Evolutionary conservation across 2,888 invertebrate species (phyloP).

Genomic region (Lutraria lutraria): DNA sequence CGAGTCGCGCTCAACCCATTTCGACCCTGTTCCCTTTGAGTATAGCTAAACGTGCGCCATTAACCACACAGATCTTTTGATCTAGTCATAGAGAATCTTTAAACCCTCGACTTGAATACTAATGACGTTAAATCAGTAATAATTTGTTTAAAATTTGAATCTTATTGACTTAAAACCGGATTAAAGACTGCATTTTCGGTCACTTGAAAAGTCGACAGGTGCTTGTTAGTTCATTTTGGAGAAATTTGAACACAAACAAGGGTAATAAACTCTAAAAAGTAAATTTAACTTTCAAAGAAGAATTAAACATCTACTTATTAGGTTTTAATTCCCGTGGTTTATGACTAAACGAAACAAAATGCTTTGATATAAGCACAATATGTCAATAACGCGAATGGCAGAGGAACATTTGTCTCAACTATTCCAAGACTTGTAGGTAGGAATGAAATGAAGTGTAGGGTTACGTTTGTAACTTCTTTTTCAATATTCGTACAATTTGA

Average conservation of each 20-base stretch:
- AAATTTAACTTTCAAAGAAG: constrained; percentile 56
- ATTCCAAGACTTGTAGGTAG: background rate
- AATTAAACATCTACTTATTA: constrained; percentile 56
- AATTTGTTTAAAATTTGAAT: constrained; percentile 74
- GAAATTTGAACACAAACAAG: constrained; percentile 54
- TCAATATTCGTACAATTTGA: background rate
- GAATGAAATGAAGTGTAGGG: background rate
- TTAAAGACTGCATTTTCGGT: constrained; percentile 53
- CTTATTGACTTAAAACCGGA: constrained; percentile 70
- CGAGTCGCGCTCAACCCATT: constrained; percentile 38
- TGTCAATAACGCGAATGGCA: background rate
- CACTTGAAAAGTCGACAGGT: constrained; percentile 60
- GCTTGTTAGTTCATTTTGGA: constrained; percentile 53
- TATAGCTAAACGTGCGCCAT: constrained; percentile 40
- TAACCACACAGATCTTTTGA: constrained; percentile 57
- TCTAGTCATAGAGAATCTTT: constrained; percentile 58
- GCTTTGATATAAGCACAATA: background rate
- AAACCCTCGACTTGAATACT: constrained; percentile 63
- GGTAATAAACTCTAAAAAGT: constrained; percentile 54
- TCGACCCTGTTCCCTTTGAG: constrained; percentile 46
- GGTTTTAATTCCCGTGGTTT: constrained; percentile 46
- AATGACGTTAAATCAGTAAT: constrained; percentile 69
- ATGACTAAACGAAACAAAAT: constrained; percentile 27
- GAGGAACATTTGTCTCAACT: background rate
- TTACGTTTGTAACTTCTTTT: background rate